Evolutionary conservation across 2,797 vertebrate genomes (phyloP), one percentile per base, ranked within the genome.

Genomic region (Catharus ustulatus): DNA sequence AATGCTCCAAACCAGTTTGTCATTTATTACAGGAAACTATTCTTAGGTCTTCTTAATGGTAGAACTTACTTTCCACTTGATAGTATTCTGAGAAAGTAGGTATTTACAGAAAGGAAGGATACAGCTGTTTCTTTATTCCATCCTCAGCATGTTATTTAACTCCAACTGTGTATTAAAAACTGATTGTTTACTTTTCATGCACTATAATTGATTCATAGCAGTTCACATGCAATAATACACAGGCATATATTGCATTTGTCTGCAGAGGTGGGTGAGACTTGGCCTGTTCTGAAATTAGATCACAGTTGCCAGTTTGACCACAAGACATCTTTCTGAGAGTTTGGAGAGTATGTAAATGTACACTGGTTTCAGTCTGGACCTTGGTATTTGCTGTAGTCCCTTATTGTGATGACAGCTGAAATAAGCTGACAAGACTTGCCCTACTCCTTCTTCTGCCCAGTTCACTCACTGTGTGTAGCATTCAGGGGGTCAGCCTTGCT

Each of bases 31-130:
- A 71, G 67, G 90, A 82, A 88, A 57, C 71, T 66, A 14, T 73
- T 80, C 27, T 90, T 45, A 69, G 61, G 78, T 36, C 67, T 91
- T 94, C 32, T 85, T 81, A 84, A 36, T 48, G 81, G 20, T 95
- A 78, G 86, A 93, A 58, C 49, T 79, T 57, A 52, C 11, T 79
- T 96, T 96, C 85, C 43, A 40, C 51, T 82, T 63, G 48, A 42
- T 82, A 46, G 66, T 88, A 61, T 96, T 96, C 88, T 71, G 92
- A 52, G 78, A 76, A 89, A 81, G 59, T 87, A 89, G 89, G 57
- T 71, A 45, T 87, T 81, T 78, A 51, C 22, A 83, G 69, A 51
- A 87, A 30, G 63, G n/a, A 54, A 94, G 20, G 84, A 61, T 75
- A 43, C 45, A 91, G 76, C 87, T 42, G 55, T 45, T 61, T 92